A percentile compares a stretch with the other conserved stretches of the same genome.
Evolutionary conservation across 2,888 invertebrate species (phyloP).

Genomic region (Pollenia angustigena): DNA sequence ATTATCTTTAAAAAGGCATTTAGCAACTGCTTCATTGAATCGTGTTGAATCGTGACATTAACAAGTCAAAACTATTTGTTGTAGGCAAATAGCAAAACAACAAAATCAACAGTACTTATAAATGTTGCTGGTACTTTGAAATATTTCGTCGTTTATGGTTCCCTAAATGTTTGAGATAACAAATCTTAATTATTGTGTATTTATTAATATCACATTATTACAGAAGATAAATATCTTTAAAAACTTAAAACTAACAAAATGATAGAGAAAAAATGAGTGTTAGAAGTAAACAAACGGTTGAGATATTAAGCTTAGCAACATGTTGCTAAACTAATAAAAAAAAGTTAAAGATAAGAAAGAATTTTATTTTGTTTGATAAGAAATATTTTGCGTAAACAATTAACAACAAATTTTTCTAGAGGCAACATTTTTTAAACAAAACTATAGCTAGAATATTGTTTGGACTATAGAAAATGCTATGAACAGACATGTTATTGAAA

Average conservation of each 20-base stretch:
- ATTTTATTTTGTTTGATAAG: too few relatives aligned
- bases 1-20: conserved; percentile 29
- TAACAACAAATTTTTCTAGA: too few relatives aligned
- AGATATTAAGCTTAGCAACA: conserved; percentile 27
- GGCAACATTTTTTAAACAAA: too few relatives aligned
- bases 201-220: conserved; percentile 54
- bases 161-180: conserved; percentile 65
- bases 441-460: too few relatives aligned
- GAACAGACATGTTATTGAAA: too few relatives aligned
- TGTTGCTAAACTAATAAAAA: conserved; percentile 25
- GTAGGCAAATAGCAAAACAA: conserved; percentile 47
- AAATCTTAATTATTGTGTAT: conserved; percentile 69
- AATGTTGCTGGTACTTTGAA: conserved; percentile 21
- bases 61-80: conserved; percentile 72
- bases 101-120: conserved; percentile 18
- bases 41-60: conserved; percentile 71
- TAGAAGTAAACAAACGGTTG: neutral
- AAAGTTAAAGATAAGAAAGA: neutral
- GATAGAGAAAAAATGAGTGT: neutral
- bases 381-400: too few relatives aligned
- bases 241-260: neutral
- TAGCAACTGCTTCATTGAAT: conserved; percentile 61
- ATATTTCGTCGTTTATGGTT: conserved; percentile 44
- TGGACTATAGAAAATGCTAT: too few relatives aligned
- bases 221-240: conserved; percentile 57